Percentiles rank a stretch among this genome's conserved stretches.
Evolutionary conservation across 2,888 invertebrate species (phyloP).

Genomic region (Parascotia fuliginaria): DNA sequence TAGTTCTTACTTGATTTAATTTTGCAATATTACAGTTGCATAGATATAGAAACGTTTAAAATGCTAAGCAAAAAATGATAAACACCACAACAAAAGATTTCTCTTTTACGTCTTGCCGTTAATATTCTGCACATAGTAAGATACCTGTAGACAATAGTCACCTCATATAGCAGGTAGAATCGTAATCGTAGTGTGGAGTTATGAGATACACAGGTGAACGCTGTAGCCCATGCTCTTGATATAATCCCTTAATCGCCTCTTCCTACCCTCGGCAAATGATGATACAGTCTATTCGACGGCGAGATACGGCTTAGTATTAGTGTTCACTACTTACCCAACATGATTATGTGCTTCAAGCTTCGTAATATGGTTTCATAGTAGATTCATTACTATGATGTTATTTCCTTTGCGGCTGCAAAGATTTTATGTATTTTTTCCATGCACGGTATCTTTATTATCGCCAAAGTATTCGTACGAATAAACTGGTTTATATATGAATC

Average conservation of each 20-base stretch:
- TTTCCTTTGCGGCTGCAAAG: background rate
- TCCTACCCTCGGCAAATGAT: conserved; percentile 10
- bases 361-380: background rate
- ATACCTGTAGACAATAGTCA: conserved; percentile 6
- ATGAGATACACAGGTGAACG: conserved; percentile 17
- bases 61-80: background rate
- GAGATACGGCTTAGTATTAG: conserved; percentile 14
- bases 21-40: too few species aligned
- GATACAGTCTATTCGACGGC: conserved; percentile 5
- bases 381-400: background rate
- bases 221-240: conserved; percentile 10
- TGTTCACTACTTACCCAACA: conserved; percentile 2
- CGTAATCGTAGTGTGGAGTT: conserved; percentile 8
- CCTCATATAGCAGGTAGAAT: conserved; percentile 3
- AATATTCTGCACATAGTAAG: background rate
- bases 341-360: background rate
- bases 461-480: background rate
- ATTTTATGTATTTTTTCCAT: background rate
- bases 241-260: conserved; percentile 19
- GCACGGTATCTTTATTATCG: background rate
- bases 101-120: background rate
- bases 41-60: background rate
- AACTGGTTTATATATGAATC: too few species aligned
- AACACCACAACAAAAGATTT: background rate
- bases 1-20: too few species aligned